These are phyloP conservation scores for Drosophila auraria DNA, from an alignment of 1,140 invertebrate genomes.

Conservation along the genomic window DNA sequence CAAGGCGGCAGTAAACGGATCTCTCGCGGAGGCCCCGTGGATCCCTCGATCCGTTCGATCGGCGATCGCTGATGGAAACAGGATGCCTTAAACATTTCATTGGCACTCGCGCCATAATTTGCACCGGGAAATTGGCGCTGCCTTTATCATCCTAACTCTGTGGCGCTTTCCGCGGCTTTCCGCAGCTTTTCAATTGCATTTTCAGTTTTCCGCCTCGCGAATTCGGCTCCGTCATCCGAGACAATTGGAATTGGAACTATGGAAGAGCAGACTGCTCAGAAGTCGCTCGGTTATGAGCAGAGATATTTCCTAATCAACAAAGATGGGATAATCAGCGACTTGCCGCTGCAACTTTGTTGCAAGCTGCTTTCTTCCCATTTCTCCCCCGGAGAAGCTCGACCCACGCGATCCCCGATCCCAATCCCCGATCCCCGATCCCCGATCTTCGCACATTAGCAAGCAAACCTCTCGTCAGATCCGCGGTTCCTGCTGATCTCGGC, in stretches of 20 bases:
- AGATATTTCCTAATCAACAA: constrained; percentile 60
- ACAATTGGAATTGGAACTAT: constrained; percentile 41
- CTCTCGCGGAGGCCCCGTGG: constrained; percentile 43
- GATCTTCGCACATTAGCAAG: constrained; percentile 61
- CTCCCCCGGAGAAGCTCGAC: constrained; percentile 16
- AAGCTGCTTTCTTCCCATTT: constrained; percentile 5
- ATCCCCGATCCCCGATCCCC: no score
- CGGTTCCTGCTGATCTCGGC: constrained; percentile 34
- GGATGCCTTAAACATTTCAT: constrained; percentile 71
- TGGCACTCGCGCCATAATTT: constrained; percentile 65
- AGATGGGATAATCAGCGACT: constrained; percentile 61
- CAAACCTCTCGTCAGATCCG: constrained; percentile 38
- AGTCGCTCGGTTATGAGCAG: constrained; percentile 44
- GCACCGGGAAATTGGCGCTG: constrained; percentile 45
- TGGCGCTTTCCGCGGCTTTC: constrained; percentile 9
- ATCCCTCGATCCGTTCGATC: neutral
- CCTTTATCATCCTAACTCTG: constrained; percentile 7
- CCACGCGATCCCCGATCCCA: constrained; percentile 35
- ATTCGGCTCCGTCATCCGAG: constrained; percentile 61
- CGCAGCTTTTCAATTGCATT: constrained; percentile 24
- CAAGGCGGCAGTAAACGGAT: constrained; percentile 74
- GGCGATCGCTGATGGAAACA: constrained; percentile 47
- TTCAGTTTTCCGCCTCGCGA: constrained; percentile 36
- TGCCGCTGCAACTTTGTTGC: constrained; percentile 68
- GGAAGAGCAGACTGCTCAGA: constrained; percentile 40